These are phyloP conservation scores for Cynopterus sphinx DNA, from an alignment of 2,797 vertebrate genomes.

Conservation along the genomic window DNA sequence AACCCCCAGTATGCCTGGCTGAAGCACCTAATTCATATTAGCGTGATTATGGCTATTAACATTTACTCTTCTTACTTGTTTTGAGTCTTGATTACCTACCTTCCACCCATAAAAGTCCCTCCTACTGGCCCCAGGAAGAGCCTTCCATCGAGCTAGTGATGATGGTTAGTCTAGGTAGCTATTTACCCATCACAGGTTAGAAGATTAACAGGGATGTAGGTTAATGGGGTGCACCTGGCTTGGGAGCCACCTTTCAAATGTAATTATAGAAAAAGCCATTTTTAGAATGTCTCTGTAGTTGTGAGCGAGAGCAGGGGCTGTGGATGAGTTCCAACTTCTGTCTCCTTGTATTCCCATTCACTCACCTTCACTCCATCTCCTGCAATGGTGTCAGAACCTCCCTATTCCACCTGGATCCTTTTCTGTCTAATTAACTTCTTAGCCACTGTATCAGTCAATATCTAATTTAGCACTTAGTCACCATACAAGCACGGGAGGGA, in stretches of 20 bases:
- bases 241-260: not conserved
- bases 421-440: not conserved
- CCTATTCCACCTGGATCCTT: not conserved
- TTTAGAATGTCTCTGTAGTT: not conserved
- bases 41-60: not conserved
- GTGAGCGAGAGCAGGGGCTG: rapidly evolving
- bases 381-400: not conserved
- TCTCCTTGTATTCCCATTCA: not conserved
- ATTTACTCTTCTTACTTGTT: not conserved
- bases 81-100: not conserved
- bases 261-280: not conserved
- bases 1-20: not conserved
- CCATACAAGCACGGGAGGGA: not conserved
- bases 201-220: not conserved
- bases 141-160: not conserved
- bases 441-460: not conserved
- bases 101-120: not conserved
- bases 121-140: not conserved
- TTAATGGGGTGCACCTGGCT: not conserved
- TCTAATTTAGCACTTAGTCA: not conserved
- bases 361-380: not conserved
- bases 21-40: not conserved
- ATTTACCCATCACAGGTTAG: not conserved
- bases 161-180: not conserved
- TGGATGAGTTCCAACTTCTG: not conserved